These are phyloP conservation scores for Xiphydria camelus DNA, from an alignment of 2,888 invertebrate species.

Conservation along the genomic window DNA sequence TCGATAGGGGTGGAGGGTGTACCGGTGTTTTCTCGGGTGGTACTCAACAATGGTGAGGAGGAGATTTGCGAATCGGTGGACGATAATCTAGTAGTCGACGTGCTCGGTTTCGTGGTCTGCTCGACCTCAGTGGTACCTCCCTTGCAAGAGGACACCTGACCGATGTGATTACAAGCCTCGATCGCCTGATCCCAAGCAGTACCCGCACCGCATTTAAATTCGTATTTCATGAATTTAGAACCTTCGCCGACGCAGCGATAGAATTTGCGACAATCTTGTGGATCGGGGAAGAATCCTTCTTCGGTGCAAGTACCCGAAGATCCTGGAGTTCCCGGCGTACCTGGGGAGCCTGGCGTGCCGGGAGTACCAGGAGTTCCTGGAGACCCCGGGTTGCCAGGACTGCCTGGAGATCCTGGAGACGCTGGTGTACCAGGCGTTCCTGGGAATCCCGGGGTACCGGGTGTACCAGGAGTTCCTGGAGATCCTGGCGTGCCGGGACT, in stretches of 20 bases:
- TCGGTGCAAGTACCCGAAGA: slow-evolving; percentile 57
- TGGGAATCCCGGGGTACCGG: slow-evolving; percentile 11
- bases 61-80: slow-evolving; percentile 2
- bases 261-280: slow-evolving; percentile 71
- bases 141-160: slow-evolving; percentile 37
- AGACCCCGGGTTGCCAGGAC: slow-evolving; percentile 11
- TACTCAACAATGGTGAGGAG: slow-evolving; percentile 2
- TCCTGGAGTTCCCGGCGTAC: slow-evolving; percentile 2
- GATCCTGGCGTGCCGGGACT: slow-evolving; percentile 2
- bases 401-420: slow-evolving; percentile 6
- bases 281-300: slow-evolving; percentile 74
- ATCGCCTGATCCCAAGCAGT: slow-evolving; percentile 72
- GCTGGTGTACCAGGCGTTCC: slow-evolving; percentile 7
- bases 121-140: slow-evolving; percentile 20
- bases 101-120: slow-evolving; percentile 14
- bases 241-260: slow-evolving; percentile 74
- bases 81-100: slow-evolving; percentile 12
- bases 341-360: neutral
- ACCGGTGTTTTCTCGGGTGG: too few relatives aligned
- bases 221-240: slow-evolving; percentile 58
- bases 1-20: slow-evolving; percentile 4
- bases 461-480: slow-evolving; percentile 10
- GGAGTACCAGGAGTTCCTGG: slow-evolving; percentile 5
- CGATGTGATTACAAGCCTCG: slow-evolving; percentile 64
- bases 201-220: slow-evolving; percentile 68